Conservation (phyloP, 2,797 vertebrate species). For the Eutrigla gurnardus region DNA sequence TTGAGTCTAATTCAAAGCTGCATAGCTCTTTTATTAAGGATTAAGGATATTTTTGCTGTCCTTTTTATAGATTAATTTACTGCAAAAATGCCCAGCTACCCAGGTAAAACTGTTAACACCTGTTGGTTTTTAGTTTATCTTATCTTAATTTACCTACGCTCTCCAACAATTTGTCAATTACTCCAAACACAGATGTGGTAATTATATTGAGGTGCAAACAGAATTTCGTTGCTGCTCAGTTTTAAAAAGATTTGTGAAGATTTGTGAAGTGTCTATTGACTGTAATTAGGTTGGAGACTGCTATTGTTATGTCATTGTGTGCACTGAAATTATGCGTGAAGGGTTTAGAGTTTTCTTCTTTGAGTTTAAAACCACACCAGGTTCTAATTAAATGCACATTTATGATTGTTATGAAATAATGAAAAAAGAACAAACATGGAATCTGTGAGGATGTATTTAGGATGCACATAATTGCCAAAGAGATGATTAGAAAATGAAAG, state of each 20-base stretch:
- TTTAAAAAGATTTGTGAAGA: constrained; percentile 23
- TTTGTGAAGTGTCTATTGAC: constrained; percentile 12
- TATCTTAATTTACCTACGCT: constrained; percentile 16
- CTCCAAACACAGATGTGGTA: constrained; percentile 42
- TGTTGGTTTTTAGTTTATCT: constrained; percentile 3
- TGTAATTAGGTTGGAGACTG: constrained; percentile 30
- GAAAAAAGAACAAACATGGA: constrained; percentile 52
- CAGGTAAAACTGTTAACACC: background rate
- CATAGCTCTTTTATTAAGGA: background rate
- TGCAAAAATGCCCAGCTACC: background rate
- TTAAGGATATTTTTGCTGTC: background rate
- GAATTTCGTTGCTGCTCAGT: constrained; percentile 38
- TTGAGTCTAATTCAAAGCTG: constrained; percentile 16
- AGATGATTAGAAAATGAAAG: constrained; percentile 76
- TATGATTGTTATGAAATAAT: constrained; percentile 74
- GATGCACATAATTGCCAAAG: constrained; percentile 78
- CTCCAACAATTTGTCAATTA: constrained; percentile 24
- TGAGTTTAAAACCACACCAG: constrained; percentile 61
- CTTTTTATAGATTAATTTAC: background rate
- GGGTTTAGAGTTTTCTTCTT: constrained; percentile 28
- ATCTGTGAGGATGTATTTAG: constrained; percentile 73
- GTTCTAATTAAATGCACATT: constrained; percentile 80
- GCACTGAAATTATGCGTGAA: background rate
- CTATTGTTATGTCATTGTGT: constrained; percentile 40
- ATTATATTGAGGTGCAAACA: constrained; percentile 51